phyloP scores from a whole-genome alignment of 1,140 invertebrate species.

The Drosophila navojoa region DNA sequence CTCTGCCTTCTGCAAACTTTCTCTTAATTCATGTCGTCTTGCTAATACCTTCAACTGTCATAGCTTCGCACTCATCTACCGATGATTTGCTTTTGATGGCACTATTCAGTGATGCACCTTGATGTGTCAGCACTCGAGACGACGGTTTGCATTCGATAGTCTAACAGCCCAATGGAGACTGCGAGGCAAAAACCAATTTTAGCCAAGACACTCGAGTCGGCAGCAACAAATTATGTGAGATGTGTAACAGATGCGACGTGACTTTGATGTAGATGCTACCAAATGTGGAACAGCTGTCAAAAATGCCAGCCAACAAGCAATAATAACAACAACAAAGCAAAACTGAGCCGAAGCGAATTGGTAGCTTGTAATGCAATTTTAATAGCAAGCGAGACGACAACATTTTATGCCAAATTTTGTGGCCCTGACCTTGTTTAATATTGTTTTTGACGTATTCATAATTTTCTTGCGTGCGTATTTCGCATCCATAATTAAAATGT shows the following conservation, averaged over 20 bases:
- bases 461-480: constrained; percentile 55
- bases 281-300: constrained; percentile 66
- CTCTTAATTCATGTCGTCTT: background rate
- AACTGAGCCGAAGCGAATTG: constrained; percentile 17
- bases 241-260: constrained; percentile 53
- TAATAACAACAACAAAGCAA: background rate
- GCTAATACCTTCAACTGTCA: constrained; percentile 3
- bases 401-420: constrained; percentile 32
- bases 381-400: constrained; percentile 42
- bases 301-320: constrained; percentile 13
- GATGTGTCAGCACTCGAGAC: constrained; percentile 67
- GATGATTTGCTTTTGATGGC: background rate
- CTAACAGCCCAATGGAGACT: constrained; percentile 54
- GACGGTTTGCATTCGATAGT: constrained; percentile 30
- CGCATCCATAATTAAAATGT: constrained; percentile 73
- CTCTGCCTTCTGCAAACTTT: background rate
- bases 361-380: constrained; percentile 51
- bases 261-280: constrained; percentile 69
- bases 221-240: constrained; percentile 51
- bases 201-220: constrained; percentile 9
- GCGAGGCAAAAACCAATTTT: constrained; percentile 48
- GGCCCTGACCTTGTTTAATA: constrained; percentile 65
- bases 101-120: constrained; percentile 43
- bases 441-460: constrained; percentile 13
- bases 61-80: background rate